A percentile compares a stretch with the other conserved stretches of the same genome.
These are phyloP conservation scores for Sinohyriopsis cumingii DNA, from an alignment of 2,888 invertebrate genomes.

Conservation along the genomic window DNA sequence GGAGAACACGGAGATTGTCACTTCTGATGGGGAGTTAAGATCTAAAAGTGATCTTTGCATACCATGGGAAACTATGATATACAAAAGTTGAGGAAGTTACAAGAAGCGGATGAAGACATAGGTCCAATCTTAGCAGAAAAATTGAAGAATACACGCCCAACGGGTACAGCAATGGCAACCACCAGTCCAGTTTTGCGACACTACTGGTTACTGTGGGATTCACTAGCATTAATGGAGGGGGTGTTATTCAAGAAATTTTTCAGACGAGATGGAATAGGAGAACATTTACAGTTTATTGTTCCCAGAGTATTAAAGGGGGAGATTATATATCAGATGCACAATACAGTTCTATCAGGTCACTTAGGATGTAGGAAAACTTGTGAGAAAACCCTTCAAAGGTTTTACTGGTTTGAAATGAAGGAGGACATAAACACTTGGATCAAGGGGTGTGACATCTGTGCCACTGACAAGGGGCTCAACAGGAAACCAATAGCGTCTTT, in stretches of 20 bases:
- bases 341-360: slow-evolving; percentile 11
- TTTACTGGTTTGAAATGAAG: slow-evolving; percentile 23
- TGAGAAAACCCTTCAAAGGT: slow-evolving; percentile 10
- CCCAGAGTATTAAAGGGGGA: slow-evolving; percentile 1
- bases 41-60: no score
- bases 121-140: no score
- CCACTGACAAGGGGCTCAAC: slow-evolving; percentile 1
- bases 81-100: no score
- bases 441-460: slow-evolving; percentile 6
- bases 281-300: slow-evolving; percentile 1
- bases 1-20: no score
- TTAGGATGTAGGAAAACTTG: no score
- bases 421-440: slow-evolving; percentile 12
- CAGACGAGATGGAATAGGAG: background rate
- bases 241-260: background rate
- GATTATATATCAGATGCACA: slow-evolving; percentile 3
- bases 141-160: no score
- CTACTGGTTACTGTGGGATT: slow-evolving; percentile 1
- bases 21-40: no score
- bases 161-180: no score
- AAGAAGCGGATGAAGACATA: no score
- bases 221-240: no score
- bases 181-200: background rate
- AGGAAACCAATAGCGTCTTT: slow-evolving; percentile 14
- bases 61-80: no score